A percentile compares a stretch with the other conserved stretches of the same genome.
Evolutionary conservation across 1,140 invertebrate species (phyloP).

Genomic region (Camponotus pennsylvanicus): DNA sequence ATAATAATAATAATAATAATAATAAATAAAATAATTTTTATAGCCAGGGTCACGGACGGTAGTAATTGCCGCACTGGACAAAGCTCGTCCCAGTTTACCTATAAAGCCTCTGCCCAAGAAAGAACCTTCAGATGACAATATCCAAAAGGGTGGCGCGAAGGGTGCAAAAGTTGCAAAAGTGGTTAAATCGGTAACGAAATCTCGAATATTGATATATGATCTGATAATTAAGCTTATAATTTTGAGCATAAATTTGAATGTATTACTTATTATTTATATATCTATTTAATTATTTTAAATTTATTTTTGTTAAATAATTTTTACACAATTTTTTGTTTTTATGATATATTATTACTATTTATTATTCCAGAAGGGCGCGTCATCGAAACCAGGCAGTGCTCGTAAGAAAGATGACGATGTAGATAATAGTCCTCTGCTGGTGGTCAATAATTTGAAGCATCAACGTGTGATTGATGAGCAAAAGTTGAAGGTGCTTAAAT

Average conservation of each 20-base stretch:
- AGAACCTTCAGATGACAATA: conserved; percentile 85
- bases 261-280: background rate
- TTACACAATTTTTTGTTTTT: background rate
- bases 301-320: background rate
- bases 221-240: background rate
- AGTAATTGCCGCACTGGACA: conserved; percentile 93
- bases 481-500: conserved; percentile 96
- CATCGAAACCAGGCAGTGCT: conserved; percentile 82
- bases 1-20: background rate
- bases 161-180: conserved; percentile 86
- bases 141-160: conserved; percentile 86
- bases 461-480: conserved; percentile 97
- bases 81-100: conserved; percentile 94
- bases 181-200: conserved; percentile 84
- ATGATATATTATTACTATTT: background rate
- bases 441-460: conserved; percentile 95
- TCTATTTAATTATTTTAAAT: conserved; percentile 43
- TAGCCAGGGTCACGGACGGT: conserved; percentile 94
- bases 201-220: conserved; percentile 65
- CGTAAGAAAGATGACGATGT: conserved; percentile 96
- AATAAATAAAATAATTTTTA: conserved; percentile 51
- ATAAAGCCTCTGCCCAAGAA: conserved; percentile 91
- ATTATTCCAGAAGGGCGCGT: conserved; percentile 58
- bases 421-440: conserved; percentile 92
- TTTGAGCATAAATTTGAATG: conserved; percentile 9